These are phyloP conservation scores for Centropyge bicolor DNA, from an alignment of 2,797 vertebrate genomes.

Conservation along the genomic window DNA sequence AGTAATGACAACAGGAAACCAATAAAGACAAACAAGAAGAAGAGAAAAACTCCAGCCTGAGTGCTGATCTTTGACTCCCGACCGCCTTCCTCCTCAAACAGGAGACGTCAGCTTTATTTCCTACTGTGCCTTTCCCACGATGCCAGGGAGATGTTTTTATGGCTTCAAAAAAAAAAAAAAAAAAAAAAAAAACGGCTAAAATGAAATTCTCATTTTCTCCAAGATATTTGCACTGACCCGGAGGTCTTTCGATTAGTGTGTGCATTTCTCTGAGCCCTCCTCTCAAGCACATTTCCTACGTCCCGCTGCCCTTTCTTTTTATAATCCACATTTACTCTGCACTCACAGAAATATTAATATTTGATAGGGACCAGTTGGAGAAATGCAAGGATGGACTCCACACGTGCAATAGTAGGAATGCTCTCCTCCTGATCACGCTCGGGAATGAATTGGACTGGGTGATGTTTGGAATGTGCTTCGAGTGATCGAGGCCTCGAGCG, in stretches of 20 bases:
- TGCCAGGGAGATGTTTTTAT: conserved; percentile 51
- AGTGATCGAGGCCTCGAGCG: conserved; percentile 42
- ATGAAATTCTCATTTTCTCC: conserved; percentile 77
- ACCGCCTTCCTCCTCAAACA: neutral
- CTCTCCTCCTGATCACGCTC: conserved; percentile 61
- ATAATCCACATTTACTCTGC: conserved; percentile 82
- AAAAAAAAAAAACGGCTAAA: neutral
- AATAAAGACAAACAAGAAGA: conserved; percentile 51
- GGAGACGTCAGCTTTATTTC: conserved; percentile 38
- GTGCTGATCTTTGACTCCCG: conserved; percentile 43
- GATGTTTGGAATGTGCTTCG: conserved; percentile 50
- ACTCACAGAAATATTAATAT: conserved; percentile 88
- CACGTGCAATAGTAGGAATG: conserved; percentile 59
- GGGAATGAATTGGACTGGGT: conserved; percentile 46
- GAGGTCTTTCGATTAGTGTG: conserved; percentile 79
- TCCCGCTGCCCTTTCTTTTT: conserved; percentile 76
- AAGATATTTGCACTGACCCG: conserved; percentile 80
- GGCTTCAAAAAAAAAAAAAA: conserved; percentile 64
- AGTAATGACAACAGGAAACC: conserved; percentile 64
- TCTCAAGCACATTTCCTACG: conserved; percentile 54
- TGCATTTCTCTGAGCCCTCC: conserved; percentile 63
- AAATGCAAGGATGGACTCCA: conserved; percentile 66
- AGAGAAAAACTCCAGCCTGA: conserved; percentile 36
- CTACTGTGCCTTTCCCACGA: conserved; percentile 56
- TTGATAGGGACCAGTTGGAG: conserved; percentile 78